These are phyloP conservation scores for Orchesella flavescens DNA, from an alignment of 2,888 invertebrate genomes.

Conservation along the genomic window DNA sequence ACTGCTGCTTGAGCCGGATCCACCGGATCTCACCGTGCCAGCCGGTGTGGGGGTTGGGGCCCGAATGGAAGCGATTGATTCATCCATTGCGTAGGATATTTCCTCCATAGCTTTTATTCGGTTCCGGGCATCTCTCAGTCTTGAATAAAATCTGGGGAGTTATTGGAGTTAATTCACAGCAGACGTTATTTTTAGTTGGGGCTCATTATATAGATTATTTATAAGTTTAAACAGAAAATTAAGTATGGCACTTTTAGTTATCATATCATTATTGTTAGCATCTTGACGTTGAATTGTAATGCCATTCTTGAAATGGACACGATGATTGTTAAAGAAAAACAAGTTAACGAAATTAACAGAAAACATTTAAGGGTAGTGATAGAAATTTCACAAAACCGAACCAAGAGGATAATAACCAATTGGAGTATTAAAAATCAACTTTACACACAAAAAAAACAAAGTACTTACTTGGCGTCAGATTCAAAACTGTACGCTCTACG, in stretches of 20 bases:
- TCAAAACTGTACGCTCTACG: conserved; percentile 90
- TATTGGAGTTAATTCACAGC: conserved; percentile 16
- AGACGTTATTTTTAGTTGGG: too few species aligned
- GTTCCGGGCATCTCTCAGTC: conserved; percentile 71
- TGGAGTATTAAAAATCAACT: neutral
- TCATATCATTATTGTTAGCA: too few species aligned
- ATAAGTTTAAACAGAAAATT: too few species aligned
- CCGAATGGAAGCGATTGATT: conserved; percentile 55
- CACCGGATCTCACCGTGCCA: conserved; percentile 65
- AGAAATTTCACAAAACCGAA: neutral
- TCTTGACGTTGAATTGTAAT: too few species aligned
- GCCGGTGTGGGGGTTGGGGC: conserved; percentile 73
- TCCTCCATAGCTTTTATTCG: conserved; percentile 70
- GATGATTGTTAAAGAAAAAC: too few species aligned
- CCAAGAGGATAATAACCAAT: neutral
- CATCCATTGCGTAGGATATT: conserved; percentile 1
- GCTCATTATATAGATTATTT: too few species aligned
- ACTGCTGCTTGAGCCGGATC: neutral
- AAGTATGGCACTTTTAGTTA: too few species aligned
- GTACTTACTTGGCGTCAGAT: conserved; percentile 89
- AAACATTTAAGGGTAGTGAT: too few species aligned
- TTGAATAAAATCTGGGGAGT: conserved; percentile 70
- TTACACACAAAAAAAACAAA: neutral
- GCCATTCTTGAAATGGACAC: too few species aligned
- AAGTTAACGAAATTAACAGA: too few species aligned